Base-by-base conservation (phyloP, 2,888 invertebrate genomes). In the Eledone cirrhosa region DNA sequence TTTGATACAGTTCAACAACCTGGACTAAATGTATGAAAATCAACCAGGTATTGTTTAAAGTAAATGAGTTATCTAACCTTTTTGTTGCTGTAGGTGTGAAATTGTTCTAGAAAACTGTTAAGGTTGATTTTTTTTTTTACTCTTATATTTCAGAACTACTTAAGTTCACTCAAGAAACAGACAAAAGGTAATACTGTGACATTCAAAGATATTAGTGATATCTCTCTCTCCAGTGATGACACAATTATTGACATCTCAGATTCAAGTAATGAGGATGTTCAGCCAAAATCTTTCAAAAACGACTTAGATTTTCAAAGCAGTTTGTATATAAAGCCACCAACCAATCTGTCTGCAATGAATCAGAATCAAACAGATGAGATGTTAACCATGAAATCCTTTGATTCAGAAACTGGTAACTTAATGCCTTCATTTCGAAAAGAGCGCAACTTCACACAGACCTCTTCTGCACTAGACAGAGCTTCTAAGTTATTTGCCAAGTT, bases 171-270 rank as follows among this genome's bases (percentile, higher is more conserved):
- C 72, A 84, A 86, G 80, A 87, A 86, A 79, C 86, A 87, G 8
- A 79, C 84, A 14, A 85, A 85, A 74, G 84, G 83, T 33, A 86
- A 84, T 53, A 81, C 81, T 48, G 85, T 86, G 1, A 86, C 85
- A 74, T 87, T 87, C 83, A 87, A 87, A 79, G 87, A 87, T 63
- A 80, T 84, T 67, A 87, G 87, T 7, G 88, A 88, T n/a, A 85
- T 88, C 22, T 87, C 87, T 11, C 86, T 88, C 19, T 87, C 88
- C 0, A 88, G 87, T 83, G 85, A 83, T 16, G 80, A 84, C 11
- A 85, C 87, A 67, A 69, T 76, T 24, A 81, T 67, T 47, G 74
- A 79, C 16, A 41, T 72, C 2, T 22, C 72, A 1, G 41, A 41
- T 4, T 72, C 72, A 22, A 72, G 72, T 72, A 14, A 19, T 24